phyloP scores from a whole-genome alignment of 2,113 vertebrate species.

The Asarcornis scutulata region DNA sequence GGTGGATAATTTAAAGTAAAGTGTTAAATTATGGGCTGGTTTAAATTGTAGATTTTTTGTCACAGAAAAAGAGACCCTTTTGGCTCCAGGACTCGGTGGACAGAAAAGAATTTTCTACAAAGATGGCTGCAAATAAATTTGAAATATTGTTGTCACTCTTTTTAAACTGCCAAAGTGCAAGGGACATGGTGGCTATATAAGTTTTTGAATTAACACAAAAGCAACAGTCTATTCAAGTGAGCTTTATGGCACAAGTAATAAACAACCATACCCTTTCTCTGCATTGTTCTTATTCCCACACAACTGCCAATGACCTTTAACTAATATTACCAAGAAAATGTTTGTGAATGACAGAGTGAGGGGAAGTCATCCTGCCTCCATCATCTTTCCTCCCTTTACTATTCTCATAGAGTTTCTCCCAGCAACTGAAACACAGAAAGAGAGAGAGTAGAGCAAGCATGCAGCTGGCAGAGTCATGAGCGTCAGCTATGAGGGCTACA shows the following conservation, averaged over 20 bases:
- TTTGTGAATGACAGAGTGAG: background rate
- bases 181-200: background rate
- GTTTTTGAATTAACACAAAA: background rate
- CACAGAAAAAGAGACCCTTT: background rate
- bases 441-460: background rate
- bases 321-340: background rate
- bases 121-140: background rate
- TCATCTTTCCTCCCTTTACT: background rate
- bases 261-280: background rate
- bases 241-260: background rate
- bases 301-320: background rate
- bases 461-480: rapidly evolving
- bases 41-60: background rate
- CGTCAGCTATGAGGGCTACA: background rate
- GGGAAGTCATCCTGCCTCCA: background rate
- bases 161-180: background rate
- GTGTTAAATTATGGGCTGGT: background rate
- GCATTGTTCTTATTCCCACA: background rate
- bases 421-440: background rate
- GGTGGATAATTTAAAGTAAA: background rate
- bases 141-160: background rate
- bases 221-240: background rate
- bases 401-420: background rate
- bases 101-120: background rate
- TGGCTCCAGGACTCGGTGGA: background rate